Evolutionary conservation across 2,113 vertebrate genomes (phyloP), one percentile per base, ranked within the genome.

Genomic region (Lota lota): DNA sequence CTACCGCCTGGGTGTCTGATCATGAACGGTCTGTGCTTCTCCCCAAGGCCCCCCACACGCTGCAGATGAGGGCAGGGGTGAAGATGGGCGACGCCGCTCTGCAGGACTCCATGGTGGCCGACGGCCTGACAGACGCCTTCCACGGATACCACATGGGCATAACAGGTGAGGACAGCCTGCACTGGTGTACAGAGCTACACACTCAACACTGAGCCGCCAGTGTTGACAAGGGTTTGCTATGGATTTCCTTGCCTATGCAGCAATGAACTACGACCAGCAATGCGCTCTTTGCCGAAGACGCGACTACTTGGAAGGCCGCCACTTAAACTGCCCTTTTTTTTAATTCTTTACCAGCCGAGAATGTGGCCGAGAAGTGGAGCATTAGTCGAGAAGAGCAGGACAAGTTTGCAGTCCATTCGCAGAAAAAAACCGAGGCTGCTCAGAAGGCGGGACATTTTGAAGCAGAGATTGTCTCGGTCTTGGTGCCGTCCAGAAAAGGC

Each of bases 81-180:
- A 96, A 79, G 86, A 90, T 98, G 83, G 97, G 97, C 4, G 95
- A 98, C 56, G 87, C 85, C 50, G 77, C 92, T 0, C 86, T 99
- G 47, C 85, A 90, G 56, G 97, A 99, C 78, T 94, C 92, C 1
- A 83, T 98, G 21, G 87, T 98, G 69, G 82, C 85, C 0, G 97
- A 99, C 28, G 97, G 96, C 19, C 93, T 99, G 40, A 97, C 90
- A 0, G 96, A 98, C 61, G 96, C 95, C 0, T 99, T 99, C 83
- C 93, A 96, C 71, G 79, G 85, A 50, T 98, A 92, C 72, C 97
- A 98, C 69, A 99, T 99, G 97, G 97, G 97, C 64, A 81, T 99
- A 56, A 99, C 97, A 69, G 97, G 97, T 98, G 75, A 86, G 87
- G 20, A 16, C 16, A 28, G 17, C 22, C 8, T 60, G n/a, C 19